These are phyloP conservation scores for Hipposideros armiger DNA, from an alignment of 2,113 vertebrate species.

Conservation along the genomic window DNA sequence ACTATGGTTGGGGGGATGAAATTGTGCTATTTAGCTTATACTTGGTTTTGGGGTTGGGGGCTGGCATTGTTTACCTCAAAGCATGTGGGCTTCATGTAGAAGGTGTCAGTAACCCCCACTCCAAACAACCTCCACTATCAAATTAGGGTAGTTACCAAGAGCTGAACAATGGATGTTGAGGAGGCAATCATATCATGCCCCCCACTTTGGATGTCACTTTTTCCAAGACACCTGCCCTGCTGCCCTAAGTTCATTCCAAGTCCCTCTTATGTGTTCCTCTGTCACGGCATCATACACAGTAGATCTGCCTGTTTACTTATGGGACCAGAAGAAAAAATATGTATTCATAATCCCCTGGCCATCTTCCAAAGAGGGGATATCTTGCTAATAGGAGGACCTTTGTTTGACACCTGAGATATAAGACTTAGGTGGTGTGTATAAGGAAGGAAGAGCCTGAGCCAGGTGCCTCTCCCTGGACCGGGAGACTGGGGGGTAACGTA, in stretches of 20 bases:
- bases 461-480: background rate
- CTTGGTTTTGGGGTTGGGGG: background rate
- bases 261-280: background rate
- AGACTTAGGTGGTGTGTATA: background rate
- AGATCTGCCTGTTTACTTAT: conserved; percentile 15
- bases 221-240: background rate
- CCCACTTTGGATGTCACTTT: background rate
- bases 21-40: background rate
- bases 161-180: background rate
- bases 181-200: background rate
- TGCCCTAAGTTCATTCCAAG: background rate
- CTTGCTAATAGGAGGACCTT: background rate
- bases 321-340: background rate
- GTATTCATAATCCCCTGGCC: background rate
- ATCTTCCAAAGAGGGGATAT: background rate
- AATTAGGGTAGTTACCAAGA: background rate
- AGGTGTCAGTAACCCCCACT: background rate
- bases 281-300: background rate
- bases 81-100: background rate
- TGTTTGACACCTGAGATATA: background rate
- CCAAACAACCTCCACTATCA: background rate
- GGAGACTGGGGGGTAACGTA: background rate
- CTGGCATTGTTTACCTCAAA: background rate
- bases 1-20: background rate
- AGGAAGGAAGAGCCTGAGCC: background rate